Base-by-base conservation (phyloP, 2,888 invertebrate species). In the Poecilus cupreus region DNA sequence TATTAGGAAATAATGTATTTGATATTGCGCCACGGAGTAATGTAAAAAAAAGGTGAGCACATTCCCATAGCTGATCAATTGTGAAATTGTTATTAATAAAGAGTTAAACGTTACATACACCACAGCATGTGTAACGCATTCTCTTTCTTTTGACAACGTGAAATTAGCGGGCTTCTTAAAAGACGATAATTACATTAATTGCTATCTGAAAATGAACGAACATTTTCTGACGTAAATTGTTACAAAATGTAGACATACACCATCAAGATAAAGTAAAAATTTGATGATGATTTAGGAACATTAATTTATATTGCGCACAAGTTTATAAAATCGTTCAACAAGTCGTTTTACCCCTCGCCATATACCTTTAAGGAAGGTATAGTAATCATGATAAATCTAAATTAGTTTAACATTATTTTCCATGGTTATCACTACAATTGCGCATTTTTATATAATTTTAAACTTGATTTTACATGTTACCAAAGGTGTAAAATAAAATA, bases 121-220 rank as follows among this genome's bases (percentile, higher is more conserved):
- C 1, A 13, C 13, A 5, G 8, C 0, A 32, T 32, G 4, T 32
- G 8, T 32, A 32, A 2, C 22, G 26, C 60, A 60, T 26, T 26
- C 60, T 54, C 11, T 32, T 32, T 32, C 32, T 32, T 32, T 32
- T 60, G 60, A 60, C 60, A 60, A 5, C 26, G 11, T 60, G 60
- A 60, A 60, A 60, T 60, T 60, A 60, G 8, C 60, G 13, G 4
- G 24, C 13, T 60, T 13, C 60, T 60, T 60, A 26, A 60, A 60
- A 60, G 22, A 60, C 60, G 60, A 60, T 60, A 60, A 60, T 60
- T 60, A 60, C 60, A 26, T 26, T 60, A 60, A 60, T 60, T 60
- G 60, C 60, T 60, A 11, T 60, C 20, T 43, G 11, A 13, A 43
- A 43, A 43, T 43, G 43, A 54, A 26, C 60, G 24, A 60, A 26